These are phyloP conservation scores for Cebidichthys violaceus DNA, from an alignment of 2,113 vertebrate genomes.

Conservation along the genomic window DNA sequence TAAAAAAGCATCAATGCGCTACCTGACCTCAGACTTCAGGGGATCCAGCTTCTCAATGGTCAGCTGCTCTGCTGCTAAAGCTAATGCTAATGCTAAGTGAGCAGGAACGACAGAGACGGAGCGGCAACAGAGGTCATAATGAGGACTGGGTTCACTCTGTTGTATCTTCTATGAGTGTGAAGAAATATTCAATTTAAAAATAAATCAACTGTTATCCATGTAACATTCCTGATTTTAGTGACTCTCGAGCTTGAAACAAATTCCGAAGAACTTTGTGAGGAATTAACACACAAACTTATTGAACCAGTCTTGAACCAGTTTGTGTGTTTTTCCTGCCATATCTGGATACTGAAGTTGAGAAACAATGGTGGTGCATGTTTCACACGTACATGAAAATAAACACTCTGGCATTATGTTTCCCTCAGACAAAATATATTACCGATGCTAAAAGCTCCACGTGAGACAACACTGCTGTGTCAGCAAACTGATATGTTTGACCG, in stretches of 20 bases:
- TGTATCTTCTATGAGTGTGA: not conserved
- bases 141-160: not conserved
- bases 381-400: not conserved
- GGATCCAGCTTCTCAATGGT: not conserved
- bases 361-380: too few relatives aligned
- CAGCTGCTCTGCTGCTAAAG: not conserved
- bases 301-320: too few relatives aligned
- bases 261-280: not conserved
- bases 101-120: too few relatives aligned
- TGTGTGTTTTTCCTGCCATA: not conserved
- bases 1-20: not conserved
- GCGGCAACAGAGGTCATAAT: too few relatives aligned
- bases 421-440: not conserved
- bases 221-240: not conserved
- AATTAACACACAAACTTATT: too few relatives aligned
- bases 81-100: not conserved
- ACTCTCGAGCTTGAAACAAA: not conserved
- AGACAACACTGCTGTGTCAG: conserved; percentile 6
- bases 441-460: not conserved
- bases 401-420: not conserved
- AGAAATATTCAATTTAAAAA: not conserved
- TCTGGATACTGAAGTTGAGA: not conserved
- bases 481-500: not conserved
- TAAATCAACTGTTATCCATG: not conserved
- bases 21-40: too few relatives aligned